These are phyloP conservation scores for Amyelois transitella DNA, from an alignment of 1,140 invertebrate genomes.

Conservation along the genomic window DNA sequence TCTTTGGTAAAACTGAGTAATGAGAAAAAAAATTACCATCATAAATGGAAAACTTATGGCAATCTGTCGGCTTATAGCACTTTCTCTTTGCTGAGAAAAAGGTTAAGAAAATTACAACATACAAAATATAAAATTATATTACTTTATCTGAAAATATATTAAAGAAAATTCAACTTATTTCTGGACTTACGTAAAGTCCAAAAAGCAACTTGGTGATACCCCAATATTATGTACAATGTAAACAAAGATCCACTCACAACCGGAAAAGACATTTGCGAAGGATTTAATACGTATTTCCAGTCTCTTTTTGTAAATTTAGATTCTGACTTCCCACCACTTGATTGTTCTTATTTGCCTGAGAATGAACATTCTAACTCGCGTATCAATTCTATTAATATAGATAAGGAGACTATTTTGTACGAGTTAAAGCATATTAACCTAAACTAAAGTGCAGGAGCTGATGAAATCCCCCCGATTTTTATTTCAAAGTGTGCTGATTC, in stretches of 20 bases:
- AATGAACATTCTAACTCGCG: neutral
- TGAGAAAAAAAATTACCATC: constrained; percentile 5
- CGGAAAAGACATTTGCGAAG: neutral
- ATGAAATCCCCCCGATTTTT: constrained; percentile 6
- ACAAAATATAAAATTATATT: constrained; percentile 2
- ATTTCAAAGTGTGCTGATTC: neutral
- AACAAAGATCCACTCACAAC: neutral
- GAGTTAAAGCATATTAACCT: neutral
- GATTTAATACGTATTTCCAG: constrained; percentile 3
- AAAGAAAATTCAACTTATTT: neutral
- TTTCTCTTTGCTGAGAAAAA: neutral
- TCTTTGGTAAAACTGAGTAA: constrained; percentile 1
- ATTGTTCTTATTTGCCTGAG: neutral
- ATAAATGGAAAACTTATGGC: too few species aligned
- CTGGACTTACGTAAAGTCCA: too few species aligned
- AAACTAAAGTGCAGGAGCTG: constrained; percentile 4
- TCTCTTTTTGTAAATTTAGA: neutral
- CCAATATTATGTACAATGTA: neutral
- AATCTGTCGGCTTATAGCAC: neutral
- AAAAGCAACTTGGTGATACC: neutral
- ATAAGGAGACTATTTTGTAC: neutral
- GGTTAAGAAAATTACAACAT: neutral
- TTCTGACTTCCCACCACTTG: too few species aligned
- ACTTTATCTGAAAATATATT: constrained; percentile 3
- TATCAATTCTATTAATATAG: constrained; percentile 1